Evolutionary conservation across 2,888 invertebrate genomes (phyloP).

Genomic region (Lasioglossum lativentre): DNA sequence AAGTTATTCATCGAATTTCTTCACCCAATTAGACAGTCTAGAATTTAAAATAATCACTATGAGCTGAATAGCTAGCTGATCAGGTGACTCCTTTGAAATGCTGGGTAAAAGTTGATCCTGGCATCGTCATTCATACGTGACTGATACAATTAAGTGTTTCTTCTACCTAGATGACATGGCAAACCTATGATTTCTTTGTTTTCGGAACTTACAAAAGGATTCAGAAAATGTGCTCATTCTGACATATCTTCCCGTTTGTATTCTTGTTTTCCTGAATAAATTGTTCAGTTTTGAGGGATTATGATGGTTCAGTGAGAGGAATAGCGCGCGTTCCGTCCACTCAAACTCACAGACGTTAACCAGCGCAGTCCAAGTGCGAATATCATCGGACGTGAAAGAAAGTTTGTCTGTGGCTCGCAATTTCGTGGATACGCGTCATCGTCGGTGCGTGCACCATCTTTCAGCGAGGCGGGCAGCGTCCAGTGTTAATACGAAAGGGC

Average conservation of each 20-base stretch:
- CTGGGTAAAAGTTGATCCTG: too few species aligned
- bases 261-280: not conserved
- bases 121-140: too few species aligned
- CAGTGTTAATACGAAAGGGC: slow-evolving; percentile 67
- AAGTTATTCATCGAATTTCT: too few species aligned
- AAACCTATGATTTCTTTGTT: too few species aligned
- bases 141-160: too few species aligned
- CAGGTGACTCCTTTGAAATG: too few species aligned
- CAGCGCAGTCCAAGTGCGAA: not conserved
- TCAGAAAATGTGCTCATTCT: too few species aligned
- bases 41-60: not conserved
- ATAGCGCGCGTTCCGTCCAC: not conserved
- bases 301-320: not conserved
- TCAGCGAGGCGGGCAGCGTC: slow-evolving; percentile 24
- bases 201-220: too few species aligned
- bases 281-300: not conserved
- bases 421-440: slow-evolving; percentile 39
- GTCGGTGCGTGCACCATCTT: slow-evolving; percentile 37
- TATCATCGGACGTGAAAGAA: not conserved
- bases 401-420: slow-evolving; percentile 3
- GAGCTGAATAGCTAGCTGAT: not conserved
- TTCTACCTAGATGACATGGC: too few species aligned
- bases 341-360: not conserved
- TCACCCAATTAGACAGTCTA: not conserved
- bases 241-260: not conserved